Base-by-base conservation (phyloP, 92 coral and sea anemone species). In the Bergia sp. region DNA sequence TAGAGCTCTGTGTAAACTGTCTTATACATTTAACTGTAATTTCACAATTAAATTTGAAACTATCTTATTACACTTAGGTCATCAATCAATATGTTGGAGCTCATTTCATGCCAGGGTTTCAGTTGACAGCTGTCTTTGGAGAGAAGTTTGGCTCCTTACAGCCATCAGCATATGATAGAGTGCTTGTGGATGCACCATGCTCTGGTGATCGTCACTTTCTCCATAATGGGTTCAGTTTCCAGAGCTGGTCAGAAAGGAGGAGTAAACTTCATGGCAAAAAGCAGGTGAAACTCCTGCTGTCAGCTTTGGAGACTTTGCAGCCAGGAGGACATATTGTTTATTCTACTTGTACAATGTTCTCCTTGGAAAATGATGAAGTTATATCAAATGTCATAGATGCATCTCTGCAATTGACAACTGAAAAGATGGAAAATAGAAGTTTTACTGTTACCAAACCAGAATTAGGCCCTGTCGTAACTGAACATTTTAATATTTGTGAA, bases 151-250 rank as follows among this genome's bases (percentile, higher is more conserved):
- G 88, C 8, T 77, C 73, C 3, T 45, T 76, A 18, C 91, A 93
- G 38, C 93, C 93, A 13, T 72, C 87, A 13, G 55, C 82, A n/a
- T 93, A 88, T 65, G 95, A 93, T 87, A 84, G 90, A 58, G 91
- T 93, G 13, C 85, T 93, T 1, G 90, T 93, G 12, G 95, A 93
- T 80, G 95, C 80, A 3, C 95, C 95, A 1, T 93, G 95, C 47
- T 93, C 95, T 2, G 83, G 93, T 74, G 95, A 93, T 57, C 86
- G 95, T 2, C 91, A 90, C 74, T 65, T 80, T 40, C 82, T 93
- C 8, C 91, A 85, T 37, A 87, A 82, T 2, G 80, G 79, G 39
- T 93, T 88, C 64, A 74, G 87, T 42, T 88, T 73, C 43, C 87
- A 89, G 38, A 77, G 89, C 29, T 93, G 95, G 95, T 93, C 95